These are phyloP conservation scores for Leptothorax acervorum DNA, from an alignment of 2,888 invertebrate species.

Conservation along the genomic window DNA sequence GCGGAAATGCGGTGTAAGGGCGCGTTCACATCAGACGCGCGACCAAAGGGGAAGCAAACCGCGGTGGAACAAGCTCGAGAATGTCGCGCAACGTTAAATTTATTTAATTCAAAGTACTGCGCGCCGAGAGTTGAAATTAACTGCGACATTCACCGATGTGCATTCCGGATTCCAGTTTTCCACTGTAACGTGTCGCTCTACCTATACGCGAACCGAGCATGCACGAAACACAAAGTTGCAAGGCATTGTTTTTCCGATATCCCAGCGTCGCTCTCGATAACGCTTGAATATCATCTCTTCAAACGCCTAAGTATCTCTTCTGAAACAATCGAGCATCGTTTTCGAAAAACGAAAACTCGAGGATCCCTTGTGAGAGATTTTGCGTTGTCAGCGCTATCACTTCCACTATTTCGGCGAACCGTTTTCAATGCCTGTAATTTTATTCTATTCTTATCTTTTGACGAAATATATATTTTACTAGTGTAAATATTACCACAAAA, in stretches of 20 bases:
- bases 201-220: neutral
- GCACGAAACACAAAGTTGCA: too few species aligned
- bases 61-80: neutral
- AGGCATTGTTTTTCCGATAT: neutral
- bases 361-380: neutral
- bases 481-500: neutral
- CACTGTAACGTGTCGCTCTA: neutral
- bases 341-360: constrained; percentile 1
- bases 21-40: neutral
- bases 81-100: constrained; percentile 9
- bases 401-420: neutral
- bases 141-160: neutral
- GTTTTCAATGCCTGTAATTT: neutral
- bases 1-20: constrained; percentile 30
- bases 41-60: neutral
- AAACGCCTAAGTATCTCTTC: neutral
- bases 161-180: neutral
- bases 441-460: neutral
- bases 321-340: neutral
- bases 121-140: neutral
- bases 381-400: neutral
- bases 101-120: neutral
- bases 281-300: neutral
- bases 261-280: neutral
- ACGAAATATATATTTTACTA: neutral